Conservation (phyloP, 2,113 vertebrate genomes). For the Corydoras sp. region DNA sequence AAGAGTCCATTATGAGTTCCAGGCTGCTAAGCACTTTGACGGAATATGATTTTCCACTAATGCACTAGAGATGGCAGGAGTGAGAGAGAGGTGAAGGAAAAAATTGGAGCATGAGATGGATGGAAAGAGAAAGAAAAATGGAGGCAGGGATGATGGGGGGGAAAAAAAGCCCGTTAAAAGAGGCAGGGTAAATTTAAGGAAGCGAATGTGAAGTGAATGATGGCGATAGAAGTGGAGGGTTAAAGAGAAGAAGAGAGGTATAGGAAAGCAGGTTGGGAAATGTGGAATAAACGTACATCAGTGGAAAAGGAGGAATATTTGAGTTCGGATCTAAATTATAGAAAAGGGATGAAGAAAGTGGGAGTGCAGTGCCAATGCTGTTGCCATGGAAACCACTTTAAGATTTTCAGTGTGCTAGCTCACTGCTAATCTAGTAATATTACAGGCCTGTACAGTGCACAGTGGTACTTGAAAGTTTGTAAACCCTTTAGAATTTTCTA, state of each 20-base stretch:
- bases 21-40: constrained; percentile 34
- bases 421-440: constrained; percentile 28
- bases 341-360: constrained; percentile 8
- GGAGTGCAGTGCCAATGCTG: constrained; percentile 24
- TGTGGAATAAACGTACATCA: background rate
- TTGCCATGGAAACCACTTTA: constrained; percentile 39
- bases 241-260: background rate
- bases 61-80: constrained; percentile 22
- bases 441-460: constrained; percentile 10
- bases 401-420: constrained; percentile 28
- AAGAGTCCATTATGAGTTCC: constrained; percentile 39
- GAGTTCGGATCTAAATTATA: background rate
- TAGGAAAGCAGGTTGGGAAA: background rate
- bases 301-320: background rate
- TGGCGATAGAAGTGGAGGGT: background rate
- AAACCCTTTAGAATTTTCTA: too few relatives aligned
- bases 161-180: too few relatives aligned
- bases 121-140: background rate
- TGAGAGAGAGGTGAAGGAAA: background rate
- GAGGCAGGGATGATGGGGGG: background rate
- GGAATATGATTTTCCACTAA: constrained; percentile 43
- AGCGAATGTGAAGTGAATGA: too few relatives aligned
- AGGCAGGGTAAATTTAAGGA: too few relatives aligned
- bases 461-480: background rate
- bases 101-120: background rate